Percentiles rank a stretch among this genome's conserved stretches.
phyloP scores from a whole-genome alignment of 2,888 invertebrate genomes.

The Agrenia bidenticulata region DNA sequence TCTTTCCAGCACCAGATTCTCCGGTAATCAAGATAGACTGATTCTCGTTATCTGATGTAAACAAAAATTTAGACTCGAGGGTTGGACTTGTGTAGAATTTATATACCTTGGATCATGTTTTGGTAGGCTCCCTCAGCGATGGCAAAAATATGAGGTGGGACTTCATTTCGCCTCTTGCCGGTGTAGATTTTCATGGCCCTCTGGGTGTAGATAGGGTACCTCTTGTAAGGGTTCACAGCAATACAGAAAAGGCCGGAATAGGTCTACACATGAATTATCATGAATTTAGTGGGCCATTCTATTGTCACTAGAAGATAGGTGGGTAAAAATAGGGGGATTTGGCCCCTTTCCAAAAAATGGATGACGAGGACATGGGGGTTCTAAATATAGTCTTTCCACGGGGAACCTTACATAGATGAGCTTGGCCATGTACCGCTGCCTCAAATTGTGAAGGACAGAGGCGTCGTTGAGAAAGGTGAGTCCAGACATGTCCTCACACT shows the following conservation, averaged over 20 bases:
- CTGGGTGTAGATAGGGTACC: slow-evolving; percentile 97
- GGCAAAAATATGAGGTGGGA: slow-evolving; percentile 99
- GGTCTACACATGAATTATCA: slow-evolving; percentile 68
- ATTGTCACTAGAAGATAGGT: background rate
- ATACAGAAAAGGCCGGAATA: slow-evolving; percentile 99
- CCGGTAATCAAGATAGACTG: slow-evolving; percentile 99
- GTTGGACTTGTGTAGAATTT: background rate
- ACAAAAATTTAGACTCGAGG: background rate
- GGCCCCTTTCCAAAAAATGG: background rate
- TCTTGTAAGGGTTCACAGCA: slow-evolving; percentile 99
- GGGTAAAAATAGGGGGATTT: background rate
- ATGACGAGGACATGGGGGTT: background rate
- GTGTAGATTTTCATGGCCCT: slow-evolving; percentile 96
- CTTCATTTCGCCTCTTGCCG: slow-evolving; percentile 98
- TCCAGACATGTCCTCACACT: slow-evolving; percentile 97
- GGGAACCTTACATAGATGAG: slow-evolving; percentile 87
- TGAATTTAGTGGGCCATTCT: background rate
- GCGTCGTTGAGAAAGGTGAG: slow-evolving; percentile 99
- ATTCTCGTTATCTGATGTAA: slow-evolving; percentile 83
- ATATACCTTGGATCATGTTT: slow-evolving; percentile 70
- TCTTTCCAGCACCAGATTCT: slow-evolving; percentile 99
- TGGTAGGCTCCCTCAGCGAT: slow-evolving; percentile 99
- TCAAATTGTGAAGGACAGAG: slow-evolving; percentile 96
- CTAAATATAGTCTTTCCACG: background rate
- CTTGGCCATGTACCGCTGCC: slow-evolving; percentile 93